phyloP scores from a whole-genome alignment of 2,797 vertebrate genomes.

The Botia kubotai region DNA sequence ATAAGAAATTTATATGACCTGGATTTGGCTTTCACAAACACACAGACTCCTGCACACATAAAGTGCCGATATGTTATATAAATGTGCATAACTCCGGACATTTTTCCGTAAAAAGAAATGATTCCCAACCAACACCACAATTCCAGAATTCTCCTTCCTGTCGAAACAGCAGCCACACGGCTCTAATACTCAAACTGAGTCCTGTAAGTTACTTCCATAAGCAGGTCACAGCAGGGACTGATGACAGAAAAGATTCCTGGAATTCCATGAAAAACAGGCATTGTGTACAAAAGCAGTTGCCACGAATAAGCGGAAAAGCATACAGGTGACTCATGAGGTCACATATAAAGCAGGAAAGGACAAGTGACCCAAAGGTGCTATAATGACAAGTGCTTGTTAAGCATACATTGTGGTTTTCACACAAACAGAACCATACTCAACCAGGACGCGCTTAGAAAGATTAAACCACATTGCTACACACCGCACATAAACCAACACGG shows the following conservation, averaged over 20 bases:
- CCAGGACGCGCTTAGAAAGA: neutral
- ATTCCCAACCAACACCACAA: constrained; percentile 2
- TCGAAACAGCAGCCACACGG: constrained; percentile 14
- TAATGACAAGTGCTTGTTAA: constrained; percentile 48
- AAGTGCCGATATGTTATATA: neutral
- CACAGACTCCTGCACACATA: neutral
- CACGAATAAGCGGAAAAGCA: constrained; percentile 1
- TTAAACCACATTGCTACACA: constrained; percentile 9
- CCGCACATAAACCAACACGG: constrained; percentile 23
- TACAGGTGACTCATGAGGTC: neutral
- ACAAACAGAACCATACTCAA: constrained; percentile 31
- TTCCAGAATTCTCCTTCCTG: constrained; percentile 21
- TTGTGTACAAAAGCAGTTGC: neutral
- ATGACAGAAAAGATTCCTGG: neutral
- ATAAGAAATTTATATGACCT: neutral
- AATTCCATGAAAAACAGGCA: neutral
- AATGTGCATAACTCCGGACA: too few relatives aligned
- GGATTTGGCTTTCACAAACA: neutral
- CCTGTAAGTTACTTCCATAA: constrained; percentile 67
- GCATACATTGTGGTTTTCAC: constrained; percentile 39
- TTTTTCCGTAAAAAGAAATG: constrained; percentile 10
- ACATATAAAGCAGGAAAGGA: neutral
- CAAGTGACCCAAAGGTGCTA: constrained; percentile 31
- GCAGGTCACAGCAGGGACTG: constrained; percentile 33
- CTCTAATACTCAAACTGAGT: constrained; percentile 36